phyloP scores from a whole-genome alignment of 2,113 vertebrate genomes.

The Corythornis vintsioides region DNA sequence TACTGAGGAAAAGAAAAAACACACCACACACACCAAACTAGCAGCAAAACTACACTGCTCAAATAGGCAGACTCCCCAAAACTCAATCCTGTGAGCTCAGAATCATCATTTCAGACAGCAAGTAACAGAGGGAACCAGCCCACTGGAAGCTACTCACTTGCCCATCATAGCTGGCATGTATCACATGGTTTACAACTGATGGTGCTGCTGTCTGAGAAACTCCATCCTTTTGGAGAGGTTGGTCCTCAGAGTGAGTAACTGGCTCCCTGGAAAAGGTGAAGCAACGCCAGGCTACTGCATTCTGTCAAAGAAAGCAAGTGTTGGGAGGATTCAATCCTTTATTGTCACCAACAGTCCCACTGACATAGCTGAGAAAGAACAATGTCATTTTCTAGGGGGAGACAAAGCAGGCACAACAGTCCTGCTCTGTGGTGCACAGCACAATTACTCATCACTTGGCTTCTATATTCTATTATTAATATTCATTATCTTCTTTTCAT shows the following conservation, averaged over 20 bases:
- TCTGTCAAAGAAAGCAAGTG: constrained; percentile 72
- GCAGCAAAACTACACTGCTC: background rate
- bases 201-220: constrained; percentile 76
- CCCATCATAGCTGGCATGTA: constrained; percentile 85
- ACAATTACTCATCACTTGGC: background rate
- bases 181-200: constrained; percentile 89
- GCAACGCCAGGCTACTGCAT: constrained; percentile 88
- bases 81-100: background rate
- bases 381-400: background rate
- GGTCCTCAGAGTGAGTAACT: constrained; percentile 61
- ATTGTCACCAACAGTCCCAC: background rate
- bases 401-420: background rate
- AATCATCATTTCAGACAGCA: background rate
- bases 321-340: background rate
- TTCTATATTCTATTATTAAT: background rate
- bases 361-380: background rate
- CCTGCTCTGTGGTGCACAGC: background rate
- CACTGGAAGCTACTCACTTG: constrained; percentile 77
- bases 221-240: constrained; percentile 57
- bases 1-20: background rate
- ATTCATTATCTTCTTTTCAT: background rate
- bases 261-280: constrained; percentile 91
- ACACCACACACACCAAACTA: background rate
- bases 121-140: background rate
- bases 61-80: background rate